Evolutionary conservation across 2,113 vertebrate genomes (phyloP).

Genomic region (Eublepharis macularius): DNA sequence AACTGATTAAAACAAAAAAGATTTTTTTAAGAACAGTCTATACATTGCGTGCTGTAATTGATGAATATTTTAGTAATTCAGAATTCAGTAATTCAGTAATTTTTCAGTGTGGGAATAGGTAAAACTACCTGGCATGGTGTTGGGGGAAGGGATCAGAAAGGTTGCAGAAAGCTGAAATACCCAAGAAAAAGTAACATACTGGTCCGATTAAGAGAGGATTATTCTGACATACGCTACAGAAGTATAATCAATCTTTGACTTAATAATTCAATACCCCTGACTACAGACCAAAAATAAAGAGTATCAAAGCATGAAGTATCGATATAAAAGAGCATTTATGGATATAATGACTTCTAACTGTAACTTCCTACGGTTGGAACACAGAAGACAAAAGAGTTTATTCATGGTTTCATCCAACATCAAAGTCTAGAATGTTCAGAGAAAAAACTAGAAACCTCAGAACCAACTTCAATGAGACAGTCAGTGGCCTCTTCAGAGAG

Average conservation of each 20-base stretch:
- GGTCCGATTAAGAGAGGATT: conserved; percentile 20
- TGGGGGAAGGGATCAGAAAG: neutral
- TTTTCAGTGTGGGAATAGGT: too few relatives aligned
- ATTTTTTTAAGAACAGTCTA: too few relatives aligned
- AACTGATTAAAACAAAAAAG: too few relatives aligned
- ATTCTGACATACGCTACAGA: neutral
- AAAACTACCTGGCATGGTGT: neutral
- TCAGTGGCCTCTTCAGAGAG: neutral
- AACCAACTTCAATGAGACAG: neutral
- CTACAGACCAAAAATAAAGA: conserved; percentile 10
- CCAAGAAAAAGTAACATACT: neutral
- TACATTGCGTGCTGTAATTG: too few relatives aligned
- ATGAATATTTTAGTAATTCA: too few relatives aligned
- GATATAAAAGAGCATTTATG: conserved; percentile 9
- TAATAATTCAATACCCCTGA: conserved; percentile 3
- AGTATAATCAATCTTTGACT: neutral
- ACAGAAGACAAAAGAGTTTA: conserved; percentile 21
- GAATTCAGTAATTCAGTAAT: too few relatives aligned
- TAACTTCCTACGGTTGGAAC: neutral
- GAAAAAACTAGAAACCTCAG: neutral
- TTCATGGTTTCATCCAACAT: conserved; percentile 22
- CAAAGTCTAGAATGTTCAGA: neutral
- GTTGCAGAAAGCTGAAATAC: neutral
- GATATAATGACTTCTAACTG: neutral
- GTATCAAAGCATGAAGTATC: neutral